A percentile compares a stretch with the other conserved stretches of the same genome.
Evolutionary conservation across 2,113 vertebrate species (phyloP).

Genomic region (Xiphorhynchus elegans): DNA sequence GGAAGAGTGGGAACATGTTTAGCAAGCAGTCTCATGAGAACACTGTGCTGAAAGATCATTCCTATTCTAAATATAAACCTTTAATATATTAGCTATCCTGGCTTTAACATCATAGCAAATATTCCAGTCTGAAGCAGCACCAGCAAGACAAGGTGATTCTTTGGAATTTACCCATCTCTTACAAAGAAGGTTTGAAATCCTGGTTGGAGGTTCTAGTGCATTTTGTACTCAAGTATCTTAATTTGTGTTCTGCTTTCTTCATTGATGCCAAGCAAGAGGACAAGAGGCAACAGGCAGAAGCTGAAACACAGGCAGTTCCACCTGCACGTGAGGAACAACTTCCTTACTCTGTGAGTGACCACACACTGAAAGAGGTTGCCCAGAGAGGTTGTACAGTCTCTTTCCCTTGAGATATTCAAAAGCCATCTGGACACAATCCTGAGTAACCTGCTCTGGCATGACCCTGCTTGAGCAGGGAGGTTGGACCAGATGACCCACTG

Average conservation of each 20-base stretch:
- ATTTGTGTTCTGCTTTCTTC: not conserved
- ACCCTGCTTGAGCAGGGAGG: not conserved
- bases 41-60: constrained; percentile 24
- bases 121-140: not conserved
- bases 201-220: not conserved
- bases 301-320: not conserved
- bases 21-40: constrained; percentile 41
- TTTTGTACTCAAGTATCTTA: not conserved
- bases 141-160: not conserved
- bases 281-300: not conserved
- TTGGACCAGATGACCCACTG: not conserved
- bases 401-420: not conserved
- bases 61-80: constrained; percentile 42
- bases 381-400: not conserved
- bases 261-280: not conserved
- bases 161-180: not conserved
- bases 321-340: not conserved
- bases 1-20: constrained; percentile 46
- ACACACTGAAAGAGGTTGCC: not conserved
- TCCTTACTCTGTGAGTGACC: not conserved
- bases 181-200: not conserved
- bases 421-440: not conserved
- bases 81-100: constrained; percentile 3
- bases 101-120: not conserved
- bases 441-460: not conserved